These are phyloP conservation scores for Bugulina stolonifera DNA, from an alignment of 2,888 invertebrate species.

Conservation along the genomic window DNA sequence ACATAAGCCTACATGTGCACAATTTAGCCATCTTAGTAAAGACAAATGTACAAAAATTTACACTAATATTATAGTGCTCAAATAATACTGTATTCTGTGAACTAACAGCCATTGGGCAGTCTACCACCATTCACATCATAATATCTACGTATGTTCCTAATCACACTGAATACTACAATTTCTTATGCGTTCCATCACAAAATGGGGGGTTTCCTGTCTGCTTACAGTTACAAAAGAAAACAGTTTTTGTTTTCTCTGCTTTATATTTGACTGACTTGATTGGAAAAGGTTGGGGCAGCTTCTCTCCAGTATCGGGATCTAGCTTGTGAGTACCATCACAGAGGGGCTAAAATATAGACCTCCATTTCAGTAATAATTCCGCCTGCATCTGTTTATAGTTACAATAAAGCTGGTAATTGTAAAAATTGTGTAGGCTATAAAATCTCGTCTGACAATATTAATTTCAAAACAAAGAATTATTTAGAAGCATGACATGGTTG, in stretches of 20 bases:
- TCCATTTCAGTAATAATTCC: no score
- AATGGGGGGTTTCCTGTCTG: conserved; percentile 87
- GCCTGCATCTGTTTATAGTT: no score
- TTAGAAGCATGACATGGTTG: no score
- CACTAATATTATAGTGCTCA: no score
- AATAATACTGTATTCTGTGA: background rate
- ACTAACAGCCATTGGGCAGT: background rate
- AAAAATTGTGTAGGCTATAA: no score
- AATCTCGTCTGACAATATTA: no score
- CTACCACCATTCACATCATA: background rate
- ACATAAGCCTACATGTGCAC: no score
- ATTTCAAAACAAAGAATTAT: no score
- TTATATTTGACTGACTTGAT: conserved; percentile 61
- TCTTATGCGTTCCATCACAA: conserved; percentile 89
- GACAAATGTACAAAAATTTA: no score
- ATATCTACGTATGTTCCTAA: background rate
- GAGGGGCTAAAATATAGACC: conserved; percentile 63
- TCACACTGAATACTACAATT: conserved; percentile 44
- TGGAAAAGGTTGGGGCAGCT: conserved; percentile 57
- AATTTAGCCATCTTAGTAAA: no score
- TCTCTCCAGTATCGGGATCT: conserved; percentile 60
- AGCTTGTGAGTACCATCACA: conserved; percentile 89
- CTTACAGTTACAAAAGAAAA: conserved; percentile 96
- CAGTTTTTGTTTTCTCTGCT: conserved; percentile 80
- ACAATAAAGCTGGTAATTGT: no score